Conservation (phyloP, 23 tunicate species). For the Ciona savignyi region DNA sequence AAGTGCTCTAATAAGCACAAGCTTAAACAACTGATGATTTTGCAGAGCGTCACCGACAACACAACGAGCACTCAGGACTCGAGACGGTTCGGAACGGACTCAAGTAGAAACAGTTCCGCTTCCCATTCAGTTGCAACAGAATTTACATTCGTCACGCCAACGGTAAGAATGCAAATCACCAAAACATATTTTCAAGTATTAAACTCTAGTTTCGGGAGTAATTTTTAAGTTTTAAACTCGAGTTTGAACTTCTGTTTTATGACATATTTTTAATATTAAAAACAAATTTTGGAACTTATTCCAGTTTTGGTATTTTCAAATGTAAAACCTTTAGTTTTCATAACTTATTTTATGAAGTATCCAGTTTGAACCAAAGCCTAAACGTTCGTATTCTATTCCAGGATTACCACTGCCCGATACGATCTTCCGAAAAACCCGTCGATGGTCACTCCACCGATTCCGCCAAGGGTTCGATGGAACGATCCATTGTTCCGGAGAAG, state of each 20-base stretch:
- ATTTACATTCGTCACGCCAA: conserved; percentile 14
- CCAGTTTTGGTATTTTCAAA: no score
- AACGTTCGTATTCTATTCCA: not conserved
- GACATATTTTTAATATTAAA: no score
- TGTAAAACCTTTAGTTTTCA: no score
- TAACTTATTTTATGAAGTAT: not conserved
- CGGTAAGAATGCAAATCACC: not conserved
- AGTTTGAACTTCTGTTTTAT: no score
- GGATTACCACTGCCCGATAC: conserved; percentile 3
- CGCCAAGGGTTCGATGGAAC: conserved; percentile 17
- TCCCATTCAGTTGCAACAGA: conserved; percentile 19
- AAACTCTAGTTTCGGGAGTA: no score
- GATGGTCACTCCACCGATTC: conserved; percentile 13
- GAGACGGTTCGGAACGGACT: conserved; percentile 17
- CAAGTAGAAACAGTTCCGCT: conserved; percentile 19
- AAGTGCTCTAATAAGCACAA: not conserved
- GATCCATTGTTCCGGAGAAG: not conserved
- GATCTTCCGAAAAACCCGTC: not conserved
- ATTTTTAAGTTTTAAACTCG: no score
- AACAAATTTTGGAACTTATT: no score
- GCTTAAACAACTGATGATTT: not conserved
- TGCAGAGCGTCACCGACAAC: conserved; percentile 9
- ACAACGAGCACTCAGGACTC: conserved; percentile 6
- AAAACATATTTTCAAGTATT: no score
- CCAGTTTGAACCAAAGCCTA: not conserved